These are phyloP conservation scores for Pyralis farinalis DNA, from an alignment of 2,888 invertebrate species.

Conservation along the genomic window DNA sequence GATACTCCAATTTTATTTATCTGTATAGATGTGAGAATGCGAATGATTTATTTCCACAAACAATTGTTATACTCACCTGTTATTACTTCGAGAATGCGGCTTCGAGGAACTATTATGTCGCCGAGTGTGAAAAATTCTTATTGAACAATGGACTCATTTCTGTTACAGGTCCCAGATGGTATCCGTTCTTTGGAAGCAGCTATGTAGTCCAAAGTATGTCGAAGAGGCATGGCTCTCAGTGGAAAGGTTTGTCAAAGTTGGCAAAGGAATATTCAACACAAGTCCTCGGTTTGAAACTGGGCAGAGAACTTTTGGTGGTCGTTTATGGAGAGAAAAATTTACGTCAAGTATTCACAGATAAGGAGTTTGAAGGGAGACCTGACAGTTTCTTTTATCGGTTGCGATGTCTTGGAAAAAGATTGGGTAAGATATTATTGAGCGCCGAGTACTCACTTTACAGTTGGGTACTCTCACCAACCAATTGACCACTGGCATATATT, in stretches of 20 bases:
- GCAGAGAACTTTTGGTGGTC: slow-evolving; percentile 81
- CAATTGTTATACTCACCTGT: too few relatives aligned
- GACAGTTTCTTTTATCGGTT: slow-evolving; percentile 85
- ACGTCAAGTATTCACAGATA: slow-evolving; percentile 80
- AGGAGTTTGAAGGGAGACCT: slow-evolving; percentile 86
- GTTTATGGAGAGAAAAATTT: slow-evolving; percentile 83
- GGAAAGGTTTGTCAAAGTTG: slow-evolving; percentile 82
- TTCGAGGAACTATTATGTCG: too few relatives aligned
- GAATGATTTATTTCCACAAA: too few relatives aligned
- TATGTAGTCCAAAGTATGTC: slow-evolving; percentile 39
- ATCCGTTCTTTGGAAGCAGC: slow-evolving; percentile 58
- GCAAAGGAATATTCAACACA: slow-evolving; percentile 81
- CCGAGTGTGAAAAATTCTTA: too few relatives aligned
- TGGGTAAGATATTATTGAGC: slow-evolving; percentile 79
- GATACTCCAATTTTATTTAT: too few relatives aligned
- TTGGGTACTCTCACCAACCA: too few relatives aligned
- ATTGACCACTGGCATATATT: too few relatives aligned
- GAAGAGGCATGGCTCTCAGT: slow-evolving; percentile 61
- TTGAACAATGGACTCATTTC: too few relatives aligned
- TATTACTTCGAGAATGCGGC: too few relatives aligned
- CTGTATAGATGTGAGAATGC: too few relatives aligned
- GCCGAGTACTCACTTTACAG: too few relatives aligned
- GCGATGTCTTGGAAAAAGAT: slow-evolving; percentile 83
- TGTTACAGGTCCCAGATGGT: slow-evolving; percentile 65
- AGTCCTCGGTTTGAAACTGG: slow-evolving; percentile 84